Conservation (phyloP, 2,113 vertebrate genomes). For the Orycteropus afer region DNA sequence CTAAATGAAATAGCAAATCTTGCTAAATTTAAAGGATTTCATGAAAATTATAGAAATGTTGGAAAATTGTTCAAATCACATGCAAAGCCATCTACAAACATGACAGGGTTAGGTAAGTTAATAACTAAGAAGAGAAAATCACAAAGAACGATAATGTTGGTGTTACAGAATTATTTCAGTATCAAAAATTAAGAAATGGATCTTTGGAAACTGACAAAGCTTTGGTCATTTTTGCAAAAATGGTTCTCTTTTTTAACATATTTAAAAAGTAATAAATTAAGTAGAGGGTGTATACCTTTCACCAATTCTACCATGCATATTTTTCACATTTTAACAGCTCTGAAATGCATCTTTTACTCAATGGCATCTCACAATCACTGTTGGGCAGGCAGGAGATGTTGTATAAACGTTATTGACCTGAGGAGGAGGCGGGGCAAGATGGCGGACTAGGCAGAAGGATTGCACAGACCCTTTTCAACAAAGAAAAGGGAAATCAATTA, state of each 20-base stretch:
- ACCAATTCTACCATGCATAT: background rate
- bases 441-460: too few relatives aligned
- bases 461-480: too few relatives aligned
- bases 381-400: background rate
- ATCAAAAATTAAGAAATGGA: slow-evolving; percentile 26
- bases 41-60: background rate
- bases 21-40: slow-evolving; percentile 22
- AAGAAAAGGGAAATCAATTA: too few relatives aligned
- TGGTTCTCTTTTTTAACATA: background rate
- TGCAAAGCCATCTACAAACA: slow-evolving; percentile 27
- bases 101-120: background rate
- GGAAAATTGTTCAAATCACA: background rate
- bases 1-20: slow-evolving; percentile 2
- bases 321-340: slow-evolving; percentile 9
- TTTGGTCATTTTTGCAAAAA: background rate
- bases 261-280: background rate
- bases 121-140: background rate
- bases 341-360: background rate
- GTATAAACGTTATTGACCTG: background rate
- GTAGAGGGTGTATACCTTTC: background rate
- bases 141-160: background rate
- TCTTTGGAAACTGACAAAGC: background rate
- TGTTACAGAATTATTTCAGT: background rate
- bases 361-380: background rate
- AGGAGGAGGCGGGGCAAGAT: too few relatives aligned